Conservation (phyloP, 1,140 invertebrate species). For the Melanaphis sacchari region DNA sequence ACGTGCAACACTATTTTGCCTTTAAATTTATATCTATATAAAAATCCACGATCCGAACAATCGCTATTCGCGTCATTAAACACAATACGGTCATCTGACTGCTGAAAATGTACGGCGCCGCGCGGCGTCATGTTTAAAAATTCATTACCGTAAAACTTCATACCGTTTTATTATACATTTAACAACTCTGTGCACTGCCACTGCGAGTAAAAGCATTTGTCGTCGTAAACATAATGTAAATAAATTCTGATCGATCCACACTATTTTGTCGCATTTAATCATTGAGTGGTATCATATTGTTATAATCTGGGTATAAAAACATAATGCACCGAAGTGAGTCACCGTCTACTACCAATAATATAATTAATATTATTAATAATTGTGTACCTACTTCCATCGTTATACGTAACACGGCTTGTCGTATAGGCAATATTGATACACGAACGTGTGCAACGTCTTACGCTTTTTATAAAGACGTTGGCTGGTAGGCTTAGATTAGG, state of each 20-base stretch:
- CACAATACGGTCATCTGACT: not conserved
- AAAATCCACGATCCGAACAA: not conserved
- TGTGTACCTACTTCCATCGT: not conserved
- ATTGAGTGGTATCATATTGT: too few species aligned
- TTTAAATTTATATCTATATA: not conserved
- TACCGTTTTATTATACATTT: not conserved
- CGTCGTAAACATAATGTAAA: not conserved
- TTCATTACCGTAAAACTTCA: conserved; percentile 27
- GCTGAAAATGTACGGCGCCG: not conserved
- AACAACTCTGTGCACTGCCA: not conserved
- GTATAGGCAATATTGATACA: not conserved
- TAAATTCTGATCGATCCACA: not conserved
- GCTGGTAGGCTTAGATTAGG: too few species aligned
- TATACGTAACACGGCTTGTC: not conserved
- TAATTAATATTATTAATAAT: too few species aligned
- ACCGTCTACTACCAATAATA: not conserved
- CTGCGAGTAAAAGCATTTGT: not conserved
- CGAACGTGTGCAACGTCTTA: not conserved
- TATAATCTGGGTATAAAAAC: not conserved
- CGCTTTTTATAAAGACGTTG: not conserved
- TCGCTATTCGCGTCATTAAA: conserved; percentile 22
- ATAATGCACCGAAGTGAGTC: not conserved
- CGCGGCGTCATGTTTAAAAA: not conserved
- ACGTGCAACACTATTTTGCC: not conserved
- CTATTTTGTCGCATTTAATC: not conserved